These are phyloP conservation scores for Anguilla marmorata DNA, from an alignment of 2,797 vertebrate species.

Conservation along the genomic window DNA sequence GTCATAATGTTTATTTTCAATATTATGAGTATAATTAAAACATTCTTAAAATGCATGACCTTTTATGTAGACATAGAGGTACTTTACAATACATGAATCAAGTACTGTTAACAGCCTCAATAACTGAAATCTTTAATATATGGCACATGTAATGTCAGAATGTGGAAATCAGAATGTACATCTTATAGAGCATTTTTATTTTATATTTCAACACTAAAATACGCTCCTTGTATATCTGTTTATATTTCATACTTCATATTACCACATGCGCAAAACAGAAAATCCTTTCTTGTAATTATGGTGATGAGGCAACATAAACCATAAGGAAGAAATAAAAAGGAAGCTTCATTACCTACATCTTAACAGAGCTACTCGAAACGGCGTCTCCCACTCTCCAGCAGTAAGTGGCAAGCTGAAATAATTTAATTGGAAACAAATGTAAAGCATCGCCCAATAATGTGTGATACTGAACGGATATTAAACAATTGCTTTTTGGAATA, in stretches of 20 bases:
- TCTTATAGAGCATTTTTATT: neutral
- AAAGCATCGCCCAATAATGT: constrained; percentile 8
- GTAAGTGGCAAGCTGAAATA: neutral
- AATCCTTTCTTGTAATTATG: neutral
- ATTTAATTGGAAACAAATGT: constrained; percentile 18
- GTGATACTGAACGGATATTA: constrained; percentile 24
- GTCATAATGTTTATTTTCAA: neutral
- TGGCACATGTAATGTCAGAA: neutral
- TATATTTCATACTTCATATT: too few species aligned
- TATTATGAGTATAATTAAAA: neutral
- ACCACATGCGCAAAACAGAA: neutral
- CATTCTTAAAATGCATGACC: neutral
- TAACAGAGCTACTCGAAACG: neutral
- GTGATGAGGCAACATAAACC: neutral
- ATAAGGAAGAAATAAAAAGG: neutral
- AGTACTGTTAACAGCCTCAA: neutral
- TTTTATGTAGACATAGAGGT: neutral
- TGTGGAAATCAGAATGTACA: neutral
- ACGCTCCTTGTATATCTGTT: neutral
- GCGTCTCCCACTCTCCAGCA: neutral
- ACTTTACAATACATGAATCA: neutral
- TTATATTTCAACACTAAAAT: neutral
- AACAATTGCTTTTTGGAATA: constrained; percentile 32
- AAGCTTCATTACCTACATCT: neutral
- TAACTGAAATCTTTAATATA: neutral